These are phyloP conservation scores for Turnix velox DNA, from an alignment of 2,113 vertebrate species.

Conservation along the genomic window DNA sequence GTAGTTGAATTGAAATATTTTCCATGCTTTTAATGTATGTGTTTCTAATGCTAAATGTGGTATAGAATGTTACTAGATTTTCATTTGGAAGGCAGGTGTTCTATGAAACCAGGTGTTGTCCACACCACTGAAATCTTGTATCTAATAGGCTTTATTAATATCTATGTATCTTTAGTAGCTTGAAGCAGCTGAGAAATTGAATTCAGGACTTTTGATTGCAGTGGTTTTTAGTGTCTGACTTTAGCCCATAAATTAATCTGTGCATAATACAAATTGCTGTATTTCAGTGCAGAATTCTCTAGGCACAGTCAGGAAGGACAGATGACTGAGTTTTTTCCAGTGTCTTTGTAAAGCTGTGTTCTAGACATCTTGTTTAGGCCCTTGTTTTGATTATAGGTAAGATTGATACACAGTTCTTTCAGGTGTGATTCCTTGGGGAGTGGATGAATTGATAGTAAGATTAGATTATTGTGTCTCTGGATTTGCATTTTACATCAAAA, in stretches of 20 bases:
- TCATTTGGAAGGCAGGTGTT: not conserved
- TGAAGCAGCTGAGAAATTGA: not conserved
- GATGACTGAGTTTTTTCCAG: not conserved
- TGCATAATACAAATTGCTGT: not conserved
- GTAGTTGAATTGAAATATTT: not conserved
- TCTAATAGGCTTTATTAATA: not conserved
- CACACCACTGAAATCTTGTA: not conserved
- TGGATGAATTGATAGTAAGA: not conserved
- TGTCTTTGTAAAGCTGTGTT: not conserved
- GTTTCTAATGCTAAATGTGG: not conserved
- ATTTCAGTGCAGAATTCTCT: not conserved
- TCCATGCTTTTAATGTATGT: not conserved
- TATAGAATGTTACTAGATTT: not conserved
- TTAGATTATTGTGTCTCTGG: not conserved
- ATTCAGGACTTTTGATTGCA: not conserved
- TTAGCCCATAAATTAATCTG: not conserved
- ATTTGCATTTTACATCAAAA: not conserved
- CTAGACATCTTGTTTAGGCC: not conserved
- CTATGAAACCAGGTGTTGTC: not conserved
- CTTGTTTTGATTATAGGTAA: not conserved
- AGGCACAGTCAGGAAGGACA: not conserved
- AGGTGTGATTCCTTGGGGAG: not conserved
- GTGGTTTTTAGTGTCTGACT: not conserved
- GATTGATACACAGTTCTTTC: not conserved
- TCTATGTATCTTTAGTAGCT: not conserved